These are phyloP conservation scores for Capricornis sumatraensis DNA, from an alignment of 2,113 vertebrate species.

Conservation along the genomic window DNA sequence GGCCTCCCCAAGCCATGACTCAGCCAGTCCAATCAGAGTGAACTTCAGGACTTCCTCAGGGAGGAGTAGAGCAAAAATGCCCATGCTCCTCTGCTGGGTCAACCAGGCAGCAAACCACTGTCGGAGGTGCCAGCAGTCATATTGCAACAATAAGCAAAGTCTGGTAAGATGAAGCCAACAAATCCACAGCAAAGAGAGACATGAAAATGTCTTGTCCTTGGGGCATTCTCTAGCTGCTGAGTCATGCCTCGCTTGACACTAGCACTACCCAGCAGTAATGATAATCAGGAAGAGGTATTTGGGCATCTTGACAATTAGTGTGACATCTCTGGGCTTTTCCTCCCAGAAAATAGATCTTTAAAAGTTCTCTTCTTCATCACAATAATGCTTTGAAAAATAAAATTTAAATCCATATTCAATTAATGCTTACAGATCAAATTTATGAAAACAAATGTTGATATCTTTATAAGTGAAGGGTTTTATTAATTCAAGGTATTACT, in stretches of 20 bases:
- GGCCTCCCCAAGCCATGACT: background rate
- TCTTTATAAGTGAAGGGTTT: background rate
- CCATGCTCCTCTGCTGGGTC: background rate
- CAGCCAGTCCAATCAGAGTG: background rate
- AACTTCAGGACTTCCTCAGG: background rate
- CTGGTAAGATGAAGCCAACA: background rate
- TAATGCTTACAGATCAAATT: background rate
- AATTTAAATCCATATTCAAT: conserved; percentile 1
- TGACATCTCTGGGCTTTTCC: background rate
- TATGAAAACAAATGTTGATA: background rate
- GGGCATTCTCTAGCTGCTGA: background rate
- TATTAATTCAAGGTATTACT: background rate
- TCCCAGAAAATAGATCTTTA: background rate
- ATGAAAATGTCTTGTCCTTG: background rate
- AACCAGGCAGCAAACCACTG: background rate
- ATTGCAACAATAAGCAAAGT: background rate
- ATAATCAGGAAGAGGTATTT: background rate
- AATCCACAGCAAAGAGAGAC: background rate
- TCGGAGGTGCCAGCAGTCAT: background rate
- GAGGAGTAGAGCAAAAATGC: background rate
- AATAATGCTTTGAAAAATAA: conserved; percentile 16
- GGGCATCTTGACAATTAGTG: background rate
- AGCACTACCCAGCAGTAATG: fast-evolving
- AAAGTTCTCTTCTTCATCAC: background rate
- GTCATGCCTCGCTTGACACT: background rate